These are phyloP conservation scores for Pollachius pollachius DNA, from an alignment of 2,113 vertebrate genomes.

Conservation along the genomic window DNA sequence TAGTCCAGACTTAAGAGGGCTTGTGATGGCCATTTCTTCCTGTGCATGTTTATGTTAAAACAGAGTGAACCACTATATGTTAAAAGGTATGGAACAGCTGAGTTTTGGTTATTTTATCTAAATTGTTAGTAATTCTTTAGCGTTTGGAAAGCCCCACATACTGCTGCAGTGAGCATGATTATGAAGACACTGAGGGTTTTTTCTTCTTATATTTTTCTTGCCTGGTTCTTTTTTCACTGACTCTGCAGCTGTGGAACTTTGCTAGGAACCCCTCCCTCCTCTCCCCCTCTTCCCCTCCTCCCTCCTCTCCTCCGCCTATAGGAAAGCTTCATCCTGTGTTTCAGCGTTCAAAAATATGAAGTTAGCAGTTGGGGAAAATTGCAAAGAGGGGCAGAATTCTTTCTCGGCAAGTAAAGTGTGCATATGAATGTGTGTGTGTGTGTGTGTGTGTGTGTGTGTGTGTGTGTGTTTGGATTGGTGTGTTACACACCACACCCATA, in stretches of 20 bases:
- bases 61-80: too few species aligned
- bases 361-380: neutral
- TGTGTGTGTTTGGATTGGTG: neutral
- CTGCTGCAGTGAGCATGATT: neutral
- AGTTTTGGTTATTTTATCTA: too few species aligned
- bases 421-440: neutral
- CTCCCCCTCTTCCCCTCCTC: conserved; percentile 27
- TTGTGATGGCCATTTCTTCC: too few species aligned
- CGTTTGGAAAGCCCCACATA: too few species aligned
- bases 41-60: too few species aligned
- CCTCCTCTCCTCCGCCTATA: conserved; percentile 20
- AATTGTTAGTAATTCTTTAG: too few species aligned
- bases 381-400: neutral
- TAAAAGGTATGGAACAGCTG: too few species aligned
- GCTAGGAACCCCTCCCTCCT: conserved; percentile 14
- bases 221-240: neutral
- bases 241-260: conserved; percentile 6
- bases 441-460: neutral
- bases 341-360: neutral
- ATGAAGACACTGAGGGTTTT: conserved; percentile 4
- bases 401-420: neutral
- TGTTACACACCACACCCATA: neutral
- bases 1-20: too few species aligned
- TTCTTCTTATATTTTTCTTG: conserved; percentile 2
- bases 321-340: conserved; percentile 13